These are phyloP conservation scores for Hyles euphorbiae DNA, from an alignment of 1,140 invertebrate species.

Conservation along the genomic window DNA sequence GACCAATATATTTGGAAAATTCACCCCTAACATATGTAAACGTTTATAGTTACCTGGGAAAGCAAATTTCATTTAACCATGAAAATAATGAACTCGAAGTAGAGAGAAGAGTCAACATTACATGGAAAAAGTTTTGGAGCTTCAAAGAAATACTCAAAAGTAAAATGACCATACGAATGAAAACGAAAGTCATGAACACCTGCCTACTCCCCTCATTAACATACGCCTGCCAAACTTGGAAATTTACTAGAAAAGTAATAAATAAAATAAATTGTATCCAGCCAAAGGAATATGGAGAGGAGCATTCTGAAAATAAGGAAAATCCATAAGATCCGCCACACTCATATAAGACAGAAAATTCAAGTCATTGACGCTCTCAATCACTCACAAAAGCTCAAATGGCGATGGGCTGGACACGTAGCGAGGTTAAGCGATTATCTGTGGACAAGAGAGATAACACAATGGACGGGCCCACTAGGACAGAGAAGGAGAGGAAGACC, in stretches of 20 bases:
- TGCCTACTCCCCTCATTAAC: no score
- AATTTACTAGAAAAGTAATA: no score
- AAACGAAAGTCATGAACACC: no score
- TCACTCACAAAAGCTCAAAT: conserved; percentile 1
- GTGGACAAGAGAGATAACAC: neutral
- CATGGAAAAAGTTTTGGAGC: no score
- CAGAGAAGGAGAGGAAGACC: conserved; percentile 16
- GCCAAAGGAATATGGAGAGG: no score
- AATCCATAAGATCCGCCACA: conserved; percentile 4
- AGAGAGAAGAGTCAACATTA: no score
- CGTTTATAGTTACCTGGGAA: neutral
- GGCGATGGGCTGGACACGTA: conserved; percentile 14
- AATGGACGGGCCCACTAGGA: no score
- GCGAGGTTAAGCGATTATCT: conserved; percentile 9
- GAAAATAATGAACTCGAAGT: no score
- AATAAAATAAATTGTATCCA: no score
- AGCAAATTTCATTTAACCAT: neutral
- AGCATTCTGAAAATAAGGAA: neutral
- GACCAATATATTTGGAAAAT: neutral
- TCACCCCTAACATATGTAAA: conserved; percentile 1
- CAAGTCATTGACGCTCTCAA: conserved; percentile 5
- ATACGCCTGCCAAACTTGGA: no score
- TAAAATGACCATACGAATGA: no score
- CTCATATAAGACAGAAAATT: conserved; percentile 9
- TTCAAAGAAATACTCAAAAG: no score